These are phyloP conservation scores for Pangasius macronema DNA, from an alignment of 2,797 vertebrate genomes.

Conservation along the genomic window DNA sequence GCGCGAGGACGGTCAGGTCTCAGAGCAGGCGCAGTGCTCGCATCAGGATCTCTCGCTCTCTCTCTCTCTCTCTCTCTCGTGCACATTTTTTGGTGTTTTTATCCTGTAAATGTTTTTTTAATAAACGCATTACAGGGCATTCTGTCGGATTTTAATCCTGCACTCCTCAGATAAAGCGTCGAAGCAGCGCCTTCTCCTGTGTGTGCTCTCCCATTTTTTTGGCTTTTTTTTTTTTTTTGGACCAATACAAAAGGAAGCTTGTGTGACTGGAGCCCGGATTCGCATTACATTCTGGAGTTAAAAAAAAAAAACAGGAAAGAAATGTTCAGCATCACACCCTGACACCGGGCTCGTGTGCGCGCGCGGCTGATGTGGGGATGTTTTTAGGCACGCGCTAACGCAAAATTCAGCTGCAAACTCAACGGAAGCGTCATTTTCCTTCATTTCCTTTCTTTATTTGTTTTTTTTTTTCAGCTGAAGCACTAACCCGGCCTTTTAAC, in stretches of 20 bases:
- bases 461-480: background rate
- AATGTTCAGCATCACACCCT: background rate
- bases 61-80: background rate
- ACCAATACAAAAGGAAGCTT: background rate
- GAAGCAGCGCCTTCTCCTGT: background rate
- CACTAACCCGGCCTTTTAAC: background rate
- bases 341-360: background rate
- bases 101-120: no score
- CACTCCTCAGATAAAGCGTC: background rate
- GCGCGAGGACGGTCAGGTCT: background rate
- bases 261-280: conserved; percentile 1
- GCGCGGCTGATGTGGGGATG: background rate
- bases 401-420: background rate
- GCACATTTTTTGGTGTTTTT: background rate
- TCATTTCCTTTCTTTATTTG: background rate
- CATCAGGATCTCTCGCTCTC: background rate
- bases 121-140: background rate
- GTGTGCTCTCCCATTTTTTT: background rate
- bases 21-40: background rate
- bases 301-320: background rate
- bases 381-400: background rate
- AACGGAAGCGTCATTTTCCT: background rate
- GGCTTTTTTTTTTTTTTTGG: background rate
- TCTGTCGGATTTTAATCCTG: background rate
- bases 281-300: background rate